Percentiles rank a stretch among this genome's conserved stretches.
Conservation (phyloP, 30 jellyfish, hydroid and myxozoan species). For the Chrysaora quinquecirrha region DNA sequence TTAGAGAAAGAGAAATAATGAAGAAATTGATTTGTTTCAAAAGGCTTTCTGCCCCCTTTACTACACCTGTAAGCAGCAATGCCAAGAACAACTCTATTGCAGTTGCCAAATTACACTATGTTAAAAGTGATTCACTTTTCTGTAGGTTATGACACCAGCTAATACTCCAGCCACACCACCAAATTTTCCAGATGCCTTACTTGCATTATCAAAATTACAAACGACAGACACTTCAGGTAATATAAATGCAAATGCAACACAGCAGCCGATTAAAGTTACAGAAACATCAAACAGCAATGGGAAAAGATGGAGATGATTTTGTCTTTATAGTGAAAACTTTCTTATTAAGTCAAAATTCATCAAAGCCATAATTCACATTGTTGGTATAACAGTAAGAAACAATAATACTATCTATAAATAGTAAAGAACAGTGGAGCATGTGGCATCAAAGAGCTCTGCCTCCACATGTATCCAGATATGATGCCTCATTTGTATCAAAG, state of each 20-base stretch:
- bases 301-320: constrained; percentile 60
- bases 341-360: neutral
- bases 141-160: constrained; percentile 95
- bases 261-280: constrained; percentile 62
- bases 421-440: too few relatives aligned
- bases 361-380: too few relatives aligned
- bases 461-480: too few relatives aligned
- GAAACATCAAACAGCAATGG: constrained; percentile 43
- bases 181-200: constrained; percentile 97
- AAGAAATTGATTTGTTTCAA: too few relatives aligned
- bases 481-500: too few relatives aligned
- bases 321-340: neutral
- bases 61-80: too few relatives aligned
- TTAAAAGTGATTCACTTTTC: neutral
- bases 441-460: too few relatives aligned
- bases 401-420: too few relatives aligned
- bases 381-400: neutral
- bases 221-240: constrained; percentile 71
- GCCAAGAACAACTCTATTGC: too few relatives aligned
- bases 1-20: too few relatives aligned
- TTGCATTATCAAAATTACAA: constrained; percentile 94
- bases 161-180: constrained; percentile 99
- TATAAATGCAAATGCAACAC: constrained; percentile 41
- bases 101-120: too few relatives aligned
- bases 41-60: too few relatives aligned